phyloP scores from a whole-genome alignment of 2,113 vertebrate species.

The Cygnus atratus region DNA sequence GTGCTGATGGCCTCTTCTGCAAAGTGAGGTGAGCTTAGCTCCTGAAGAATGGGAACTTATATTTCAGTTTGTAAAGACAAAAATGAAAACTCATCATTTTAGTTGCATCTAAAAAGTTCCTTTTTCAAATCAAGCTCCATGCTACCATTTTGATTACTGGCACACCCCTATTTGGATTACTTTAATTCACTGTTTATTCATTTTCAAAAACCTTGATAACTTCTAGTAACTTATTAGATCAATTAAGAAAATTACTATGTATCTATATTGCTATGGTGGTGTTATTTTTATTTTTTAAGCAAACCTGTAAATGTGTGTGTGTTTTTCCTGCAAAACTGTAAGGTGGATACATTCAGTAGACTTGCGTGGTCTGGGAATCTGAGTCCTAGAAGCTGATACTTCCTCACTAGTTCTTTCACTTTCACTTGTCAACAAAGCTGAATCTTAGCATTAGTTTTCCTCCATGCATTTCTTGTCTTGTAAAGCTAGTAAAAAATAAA shows the following conservation, averaged over 20 bases:
- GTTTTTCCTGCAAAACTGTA: neutral
- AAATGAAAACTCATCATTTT: neutral
- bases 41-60: neutral
- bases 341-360: neutral
- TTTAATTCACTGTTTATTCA: neutral
- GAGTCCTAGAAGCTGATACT: rapidly evolving
- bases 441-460: neutral
- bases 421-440: neutral
- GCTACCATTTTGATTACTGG: neutral
- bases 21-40: neutral
- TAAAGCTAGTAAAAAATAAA: neutral
- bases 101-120: neutral
- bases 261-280: neutral
- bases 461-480: neutral
- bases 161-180: neutral
- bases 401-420: neutral
- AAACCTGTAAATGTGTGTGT: neutral
- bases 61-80: neutral
- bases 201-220: neutral
- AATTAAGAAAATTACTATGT: neutral
- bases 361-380: neutral
- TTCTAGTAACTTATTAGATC: neutral
- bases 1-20: neutral
- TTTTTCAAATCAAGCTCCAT: neutral
- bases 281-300: neutral